A percentile compares a stretch with the other conserved stretches of the same genome.
Evolutionary conservation across 1,140 invertebrate species (phyloP).

Genomic region (Melitaea cinxia): DNA sequence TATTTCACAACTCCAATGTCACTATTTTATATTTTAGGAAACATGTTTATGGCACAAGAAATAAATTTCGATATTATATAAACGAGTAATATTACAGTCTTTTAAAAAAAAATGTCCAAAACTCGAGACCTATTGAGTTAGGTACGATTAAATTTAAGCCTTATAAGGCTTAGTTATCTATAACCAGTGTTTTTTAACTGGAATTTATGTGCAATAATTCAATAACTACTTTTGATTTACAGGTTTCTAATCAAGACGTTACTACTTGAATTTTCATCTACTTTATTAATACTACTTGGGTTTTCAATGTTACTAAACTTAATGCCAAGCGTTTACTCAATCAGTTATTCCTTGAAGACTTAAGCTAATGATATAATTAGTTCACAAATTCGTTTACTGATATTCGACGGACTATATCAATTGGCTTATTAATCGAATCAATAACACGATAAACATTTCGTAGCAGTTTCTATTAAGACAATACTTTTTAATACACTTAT

Average conservation of each 20-base stretch:
- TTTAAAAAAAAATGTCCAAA: not conserved
- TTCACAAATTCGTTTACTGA: slow-evolving; percentile 77
- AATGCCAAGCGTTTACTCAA: slow-evolving; percentile 77
- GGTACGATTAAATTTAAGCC: slow-evolving; percentile 8
- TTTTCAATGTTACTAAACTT: slow-evolving; percentile 61
- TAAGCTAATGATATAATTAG: slow-evolving; percentile 75
- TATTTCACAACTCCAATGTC: slow-evolving; percentile 73
- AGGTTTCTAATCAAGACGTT: slow-evolving; percentile 19
- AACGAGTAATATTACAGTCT: slow-evolving; percentile 29
- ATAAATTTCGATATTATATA: slow-evolving; percentile 51
- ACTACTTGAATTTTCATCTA: slow-evolving; percentile 27
- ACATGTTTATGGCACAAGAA: slow-evolving; percentile 69
- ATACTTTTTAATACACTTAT: slow-evolving; percentile 45
- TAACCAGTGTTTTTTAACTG: slow-evolving; percentile 11
- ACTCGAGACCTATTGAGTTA: slow-evolving; percentile 5
- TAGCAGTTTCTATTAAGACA: slow-evolving; percentile 50
- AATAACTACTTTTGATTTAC: slow-evolving; percentile 16
- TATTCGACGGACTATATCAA: slow-evolving; percentile 75
- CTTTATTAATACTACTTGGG: slow-evolving; percentile 54
- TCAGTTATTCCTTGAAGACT: slow-evolving; percentile 57
- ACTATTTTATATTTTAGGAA: slow-evolving; percentile 58
- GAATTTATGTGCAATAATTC: slow-evolving; percentile 6
- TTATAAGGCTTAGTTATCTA: not conserved
- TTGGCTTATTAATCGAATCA: slow-evolving; percentile 67
- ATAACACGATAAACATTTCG: slow-evolving; percentile 61